Base-by-base conservation (phyloP, 1,140 invertebrate species). In the Brachionus angularis region DNA sequence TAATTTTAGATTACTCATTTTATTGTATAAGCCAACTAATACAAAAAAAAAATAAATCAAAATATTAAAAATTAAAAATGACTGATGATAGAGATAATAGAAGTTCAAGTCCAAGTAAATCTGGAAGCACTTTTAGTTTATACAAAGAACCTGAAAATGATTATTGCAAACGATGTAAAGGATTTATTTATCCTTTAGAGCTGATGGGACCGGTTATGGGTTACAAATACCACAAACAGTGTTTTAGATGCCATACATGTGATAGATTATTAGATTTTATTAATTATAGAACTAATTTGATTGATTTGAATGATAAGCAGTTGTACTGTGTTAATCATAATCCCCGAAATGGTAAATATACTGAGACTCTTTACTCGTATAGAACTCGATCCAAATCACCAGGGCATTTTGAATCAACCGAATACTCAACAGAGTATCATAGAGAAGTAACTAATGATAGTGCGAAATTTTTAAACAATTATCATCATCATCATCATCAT, bases 241-340 rank as follows among this genome's bases (percentile, higher is more conserved):
- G 95, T 83, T 98, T 98, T 84, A 96, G 95, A 83, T 98, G 95
- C 80, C 87, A 89, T 44, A 88, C 89, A 33, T 98, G 95, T 80
- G 92, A 93, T 44, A 94, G 78, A 25, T 92, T 95, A 80, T 83
- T 98, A 36, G 96, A 92, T 34, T 84, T 98, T 16, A 96, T 96
- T 84, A 98, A 93, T 33, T 98, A 96, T 83, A 96, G 90, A 85
- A 96, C 97, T 81, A 98, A 96, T 81, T 91, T 95, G 81, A 89
- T 94, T 76, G 87, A 90, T 78, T 89, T 91, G 25, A 90, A 94
- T 76, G 95, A 98, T 82, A 93, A 93, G 79, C 93, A 98, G 83
- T 91, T 98, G 53, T 98, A 97, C 82, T 98, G 94, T 81, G 89
- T 87, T 75, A 91, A 89, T 76, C 93, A 97, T 83, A 91, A 93